Percentiles rank a stretch among this genome's conserved stretches.
Evolutionary conservation across 1,140 invertebrate genomes (phyloP).

Genomic region (Rhopalosiphum padi): DNA sequence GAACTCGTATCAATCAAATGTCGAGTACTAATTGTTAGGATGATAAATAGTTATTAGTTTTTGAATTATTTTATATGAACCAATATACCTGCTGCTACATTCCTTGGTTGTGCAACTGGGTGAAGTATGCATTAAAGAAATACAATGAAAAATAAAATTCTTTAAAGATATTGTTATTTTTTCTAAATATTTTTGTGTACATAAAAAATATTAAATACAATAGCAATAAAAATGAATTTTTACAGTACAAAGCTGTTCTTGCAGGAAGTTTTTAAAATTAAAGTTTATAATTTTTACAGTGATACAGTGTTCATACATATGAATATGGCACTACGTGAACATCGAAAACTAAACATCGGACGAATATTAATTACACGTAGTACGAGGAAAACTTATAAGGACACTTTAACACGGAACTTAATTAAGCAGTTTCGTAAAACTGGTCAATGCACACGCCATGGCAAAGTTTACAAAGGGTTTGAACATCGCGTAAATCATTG

Average conservation of each 20-base stretch:
- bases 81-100: too few species aligned
- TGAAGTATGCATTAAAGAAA: too few species aligned
- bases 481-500: conserved; percentile 16
- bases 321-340: neutral
- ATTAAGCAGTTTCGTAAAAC: conserved; percentile 21
- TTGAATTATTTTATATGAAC: too few species aligned
- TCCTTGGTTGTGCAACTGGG: too few species aligned
- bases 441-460: neutral
- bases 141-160: too few species aligned
- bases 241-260: neutral
- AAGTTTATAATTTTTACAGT: neutral
- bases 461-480: conserved; percentile 25
- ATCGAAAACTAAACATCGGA: neutral
- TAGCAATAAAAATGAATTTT: too few species aligned
- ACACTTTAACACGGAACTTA: conserved; percentile 5
- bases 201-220: too few species aligned
- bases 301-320: neutral
- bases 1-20: too few species aligned
- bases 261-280: neutral
- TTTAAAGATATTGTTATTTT: too few species aligned
- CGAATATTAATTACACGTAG: conserved; percentile 10
- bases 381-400: neutral
- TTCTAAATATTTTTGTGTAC: too few species aligned
- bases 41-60: too few species aligned
- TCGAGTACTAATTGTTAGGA: too few species aligned